phyloP scores from a whole-genome alignment of 2,888 invertebrate genomes.

The Rhagium mordax region DNA sequence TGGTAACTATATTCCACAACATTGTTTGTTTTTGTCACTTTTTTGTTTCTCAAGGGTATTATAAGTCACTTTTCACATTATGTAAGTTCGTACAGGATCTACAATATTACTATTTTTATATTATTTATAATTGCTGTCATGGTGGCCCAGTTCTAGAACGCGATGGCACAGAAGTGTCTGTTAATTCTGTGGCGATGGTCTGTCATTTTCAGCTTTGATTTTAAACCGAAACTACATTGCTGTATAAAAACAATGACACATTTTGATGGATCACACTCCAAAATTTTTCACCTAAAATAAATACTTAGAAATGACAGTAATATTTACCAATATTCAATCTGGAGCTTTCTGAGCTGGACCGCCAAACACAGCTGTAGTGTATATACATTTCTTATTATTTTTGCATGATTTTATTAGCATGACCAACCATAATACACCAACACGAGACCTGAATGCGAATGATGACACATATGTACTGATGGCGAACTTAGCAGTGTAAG shows the following conservation, averaged over 20 bases:
- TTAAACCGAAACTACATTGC: too few species aligned
- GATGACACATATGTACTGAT: constrained; percentile 52
- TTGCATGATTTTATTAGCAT: constrained; percentile 51
- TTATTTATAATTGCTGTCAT: not conserved
- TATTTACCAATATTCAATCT: too few species aligned
- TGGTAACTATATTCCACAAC: too few species aligned
- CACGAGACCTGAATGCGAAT: constrained; percentile 51
- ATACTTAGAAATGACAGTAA: too few species aligned
- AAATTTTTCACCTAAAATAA: too few species aligned
- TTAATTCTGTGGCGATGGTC: too few species aligned
- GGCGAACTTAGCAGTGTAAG: constrained; percentile 52
- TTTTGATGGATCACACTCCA: too few species aligned
- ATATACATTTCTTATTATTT: constrained; percentile 35
- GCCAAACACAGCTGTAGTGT: not conserved
- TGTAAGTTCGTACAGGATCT: not conserved
- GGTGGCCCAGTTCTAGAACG: not conserved
- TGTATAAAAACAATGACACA: too few species aligned
- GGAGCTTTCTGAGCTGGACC: not conserved
- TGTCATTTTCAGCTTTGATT: too few species aligned
- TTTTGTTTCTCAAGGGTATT: not conserved
- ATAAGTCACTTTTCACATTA: not conserved
- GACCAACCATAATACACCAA: constrained; percentile 47
- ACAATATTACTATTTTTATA: not conserved
- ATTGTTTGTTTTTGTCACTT: not conserved
- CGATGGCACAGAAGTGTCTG: too few species aligned